phyloP scores from a whole-genome alignment of 2,888 invertebrate genomes.

The Saturnia pavonia region DNA sequence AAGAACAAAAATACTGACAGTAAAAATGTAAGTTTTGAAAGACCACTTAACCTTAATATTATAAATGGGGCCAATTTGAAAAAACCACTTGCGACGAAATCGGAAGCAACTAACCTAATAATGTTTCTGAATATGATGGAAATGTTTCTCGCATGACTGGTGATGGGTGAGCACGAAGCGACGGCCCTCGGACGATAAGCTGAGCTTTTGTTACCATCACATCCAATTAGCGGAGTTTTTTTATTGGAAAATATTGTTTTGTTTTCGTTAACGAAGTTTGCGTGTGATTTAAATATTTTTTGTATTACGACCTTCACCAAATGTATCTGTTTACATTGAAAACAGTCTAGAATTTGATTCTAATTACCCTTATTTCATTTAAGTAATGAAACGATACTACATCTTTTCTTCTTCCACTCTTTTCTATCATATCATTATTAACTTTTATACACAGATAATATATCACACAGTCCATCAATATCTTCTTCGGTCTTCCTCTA shows the following conservation, averaged over 20 bases:
- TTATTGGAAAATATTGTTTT: conserved; percentile 19
- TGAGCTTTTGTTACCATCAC: conserved; percentile 21
- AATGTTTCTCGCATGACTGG: conserved; percentile 52
- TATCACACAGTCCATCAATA: no score
- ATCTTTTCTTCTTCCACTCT: no score
- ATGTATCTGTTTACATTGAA: not conserved
- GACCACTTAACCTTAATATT: conserved; percentile 42
- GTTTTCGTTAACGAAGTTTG: not conserved
- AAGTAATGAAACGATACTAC: no score
- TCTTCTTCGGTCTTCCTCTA: no score
- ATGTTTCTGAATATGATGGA: conserved; percentile 55
- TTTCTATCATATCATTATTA: no score
- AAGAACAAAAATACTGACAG: not conserved
- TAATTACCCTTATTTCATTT: no score
- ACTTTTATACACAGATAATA: no score
- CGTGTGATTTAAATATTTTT: not conserved
- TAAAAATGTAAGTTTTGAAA: conserved; percentile 16
- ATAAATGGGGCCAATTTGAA: conserved; percentile 36
- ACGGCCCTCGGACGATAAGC: conserved; percentile 17
- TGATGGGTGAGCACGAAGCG: conserved; percentile 11
- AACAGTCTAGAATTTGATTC: not conserved
- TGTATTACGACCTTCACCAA: not conserved
- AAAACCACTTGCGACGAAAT: conserved; percentile 29
- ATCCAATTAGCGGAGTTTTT: conserved; percentile 15
- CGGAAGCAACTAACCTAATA: conserved; percentile 51